Conservation (phyloP, 2,113 vertebrate species). For the Mesembrinibis cayennensis region DNA sequence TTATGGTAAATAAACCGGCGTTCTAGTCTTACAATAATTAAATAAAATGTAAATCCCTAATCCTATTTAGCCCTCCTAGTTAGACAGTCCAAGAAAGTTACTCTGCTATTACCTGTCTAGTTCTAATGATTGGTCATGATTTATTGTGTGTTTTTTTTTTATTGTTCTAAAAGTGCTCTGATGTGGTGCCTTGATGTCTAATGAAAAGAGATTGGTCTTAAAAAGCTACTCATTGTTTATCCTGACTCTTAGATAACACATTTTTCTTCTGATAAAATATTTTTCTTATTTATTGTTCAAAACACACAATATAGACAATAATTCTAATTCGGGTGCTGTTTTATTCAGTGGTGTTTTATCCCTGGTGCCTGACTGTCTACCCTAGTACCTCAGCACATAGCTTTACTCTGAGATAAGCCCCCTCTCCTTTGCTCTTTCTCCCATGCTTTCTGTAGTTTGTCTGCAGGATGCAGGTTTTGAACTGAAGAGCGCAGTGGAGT, state of each 20-base stretch:
- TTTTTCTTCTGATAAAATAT: slow-evolving; percentile 94
- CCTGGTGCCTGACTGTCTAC: slow-evolving; percentile 96
- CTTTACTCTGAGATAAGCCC: slow-evolving; percentile 94
- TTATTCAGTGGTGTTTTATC: slow-evolving; percentile 85
- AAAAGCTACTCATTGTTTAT: slow-evolving; percentile 85
- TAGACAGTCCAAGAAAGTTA: slow-evolving; percentile 77
- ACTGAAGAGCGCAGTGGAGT: slow-evolving; percentile 81
- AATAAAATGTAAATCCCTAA: slow-evolving; percentile 84
- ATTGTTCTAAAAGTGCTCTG: slow-evolving; percentile 84
- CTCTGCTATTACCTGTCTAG: slow-evolving; percentile 84
- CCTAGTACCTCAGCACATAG: slow-evolving; percentile 95
- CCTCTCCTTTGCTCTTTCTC: slow-evolving; percentile 78
- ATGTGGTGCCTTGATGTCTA: slow-evolving; percentile 98
- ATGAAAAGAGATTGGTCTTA: slow-evolving; percentile 86
- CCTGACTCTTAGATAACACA: slow-evolving; percentile 88
- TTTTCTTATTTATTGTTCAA: slow-evolving; percentile 88
- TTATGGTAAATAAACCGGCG: slow-evolving; percentile 77
- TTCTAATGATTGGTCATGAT: slow-evolving; percentile 85
- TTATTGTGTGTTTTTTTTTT: slow-evolving; percentile 81
- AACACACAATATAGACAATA: slow-evolving; percentile 81
- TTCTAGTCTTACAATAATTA: slow-evolving; percentile 78
- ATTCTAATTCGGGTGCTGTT: slow-evolving; percentile 83
- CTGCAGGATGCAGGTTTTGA: slow-evolving; percentile 86
- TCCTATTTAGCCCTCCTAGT: slow-evolving; percentile 79
- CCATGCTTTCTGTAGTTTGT: slow-evolving; percentile 80